Evolutionary conservation across 2,888 invertebrate genomes (phyloP), one percentile per base, ranked within the genome.

Genomic region (Temnothorax rugatulus): DNA sequence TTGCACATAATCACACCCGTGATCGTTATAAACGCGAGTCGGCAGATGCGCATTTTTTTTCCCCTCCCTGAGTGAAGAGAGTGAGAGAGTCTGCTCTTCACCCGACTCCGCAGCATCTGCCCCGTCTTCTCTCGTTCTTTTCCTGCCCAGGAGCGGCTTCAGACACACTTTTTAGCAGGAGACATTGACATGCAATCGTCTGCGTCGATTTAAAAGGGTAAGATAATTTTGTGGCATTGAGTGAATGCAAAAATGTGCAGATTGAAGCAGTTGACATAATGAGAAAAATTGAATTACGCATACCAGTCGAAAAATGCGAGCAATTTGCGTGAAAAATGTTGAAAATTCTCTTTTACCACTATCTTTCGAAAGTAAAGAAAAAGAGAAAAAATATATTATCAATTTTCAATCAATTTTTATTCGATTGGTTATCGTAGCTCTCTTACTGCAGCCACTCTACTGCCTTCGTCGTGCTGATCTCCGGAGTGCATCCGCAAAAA

Each of bases 1-100:
- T 91, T 91, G 89, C 91, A 86, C 86, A 88, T 91, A 92, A 92
- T 92, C 92, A 91, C 91, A 91, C 87, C 92, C 90, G 88, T 88
- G 74, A 84, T 90, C 89, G 90, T 90, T 91, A 90, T 86, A 87
- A 91, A 86, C 90, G 85, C 88, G 74, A 87, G 86, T 86, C 88
- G 91, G 91, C 92, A 92, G 92, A 92, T 92, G 92, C 87, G 77
- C 87, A 79, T 89, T 90, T 90, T 90, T 90, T 86, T 81, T 41
- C 61, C 63, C 68, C 77, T 57, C 63, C 68, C 66, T 52, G 76
- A 82, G 18, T 47, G 47, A 44, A 44, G 41, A 44, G 77, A 77
- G 34, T 68, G 25, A 44, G 41, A 44, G 77, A 77, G 34, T 68
- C 68, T 9, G 66, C 71, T 57, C 66, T 52, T 25, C 71, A 59